Base-by-base conservation (phyloP, 2,113 vertebrate species). In the Leuciscus idus region DNA sequence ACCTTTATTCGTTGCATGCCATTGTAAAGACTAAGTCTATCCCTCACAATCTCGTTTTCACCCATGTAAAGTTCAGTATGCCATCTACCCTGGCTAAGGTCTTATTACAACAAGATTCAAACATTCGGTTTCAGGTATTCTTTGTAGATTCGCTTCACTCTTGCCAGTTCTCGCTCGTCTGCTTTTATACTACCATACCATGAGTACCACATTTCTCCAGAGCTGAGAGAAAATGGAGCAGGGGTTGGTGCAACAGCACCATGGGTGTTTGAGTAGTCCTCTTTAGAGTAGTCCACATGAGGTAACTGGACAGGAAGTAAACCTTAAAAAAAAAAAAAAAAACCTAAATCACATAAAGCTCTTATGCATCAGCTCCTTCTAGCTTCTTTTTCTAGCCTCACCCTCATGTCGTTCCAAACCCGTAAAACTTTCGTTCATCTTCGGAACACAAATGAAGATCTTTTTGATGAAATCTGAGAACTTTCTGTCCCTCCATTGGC, bases 121-220 rank as follows among this genome's bases (percentile, higher is more conserved):
- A 61, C 30, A 23, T 80, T 11, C 2, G 52, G 92, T 80, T 93
- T 95, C 2, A 98, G 91, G 85, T 95, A 96, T 0, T 90, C 91
- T 75, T 91, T 95, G 43, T 98, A 98, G 0, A 91, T 92, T 75
- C 93, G 96, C 84, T 89, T 96, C 10, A 97, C 77, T 81, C 95
- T 93, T 0, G 93, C 92, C 39, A 98, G 86, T 72, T 97, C 93
- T 1, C 87, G 86, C 0, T 95, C 91, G 0, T 96, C 91, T 0
- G 96, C 95, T 3, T 90, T 87, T 6, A 95, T 90, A 90, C 94
- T 93, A 6, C 90, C 89, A 0, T 99, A 99, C 98, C 98, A 99
- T 0, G 90, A 73, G 75, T 98, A 99, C 97, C 97, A 99, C 2
- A 91, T 89, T 28, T 2, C 90, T 0, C 88, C 88, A 0, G 87